Percentiles rank a stretch among this genome's conserved stretches.
Evolutionary conservation across 2,797 vertebrate genomes (phyloP).

Genomic region (Catostomus latipinnis): DNA sequence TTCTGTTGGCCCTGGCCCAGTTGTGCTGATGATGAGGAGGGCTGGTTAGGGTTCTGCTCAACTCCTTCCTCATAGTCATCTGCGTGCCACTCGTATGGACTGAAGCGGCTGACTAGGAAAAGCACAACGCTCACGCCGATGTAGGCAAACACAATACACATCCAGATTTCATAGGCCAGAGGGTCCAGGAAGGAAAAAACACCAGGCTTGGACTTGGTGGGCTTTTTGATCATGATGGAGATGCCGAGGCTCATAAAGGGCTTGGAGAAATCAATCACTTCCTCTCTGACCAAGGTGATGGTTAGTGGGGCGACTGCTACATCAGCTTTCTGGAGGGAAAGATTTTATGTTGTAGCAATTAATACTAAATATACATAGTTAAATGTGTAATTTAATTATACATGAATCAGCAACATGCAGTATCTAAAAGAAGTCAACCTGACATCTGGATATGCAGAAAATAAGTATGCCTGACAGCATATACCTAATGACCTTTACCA

Average conservation of each 20-base stretch:
- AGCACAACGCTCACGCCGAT: conserved; percentile 98
- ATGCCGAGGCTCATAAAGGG: conserved; percentile 99
- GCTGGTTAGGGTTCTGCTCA: conserved; percentile 80
- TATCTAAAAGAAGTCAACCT: not conserved
- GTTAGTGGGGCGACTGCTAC: conserved; percentile 97
- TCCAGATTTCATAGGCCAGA: conserved; percentile 99
- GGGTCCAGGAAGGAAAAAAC: conserved; percentile 99
- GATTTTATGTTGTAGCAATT: not conserved
- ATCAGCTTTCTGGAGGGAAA: conserved; percentile 87
- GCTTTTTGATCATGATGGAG: conserved; percentile 99
- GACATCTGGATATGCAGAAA: too few species aligned
- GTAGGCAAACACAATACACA: conserved; percentile 99
- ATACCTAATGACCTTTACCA: too few species aligned
- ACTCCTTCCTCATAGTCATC: conserved; percentile 93
- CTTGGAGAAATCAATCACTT: conserved; percentile 99
- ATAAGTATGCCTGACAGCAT: too few species aligned
- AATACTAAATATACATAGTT: not conserved
- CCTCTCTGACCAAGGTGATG: conserved; percentile 96
- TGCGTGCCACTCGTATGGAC: conserved; percentile 97
- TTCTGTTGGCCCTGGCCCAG: conserved; percentile 80
- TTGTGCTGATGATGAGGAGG: conserved; percentile 72
- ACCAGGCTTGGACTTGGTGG: conserved; percentile 97
- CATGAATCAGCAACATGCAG: not conserved
- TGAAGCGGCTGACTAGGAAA: conserved; percentile 98
- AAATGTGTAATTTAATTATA: not conserved